Percentiles rank a stretch among this genome's conserved stretches.
Evolutionary conservation across 2,113 vertebrate species (phyloP).

Genomic region (Piaya cayana): DNA sequence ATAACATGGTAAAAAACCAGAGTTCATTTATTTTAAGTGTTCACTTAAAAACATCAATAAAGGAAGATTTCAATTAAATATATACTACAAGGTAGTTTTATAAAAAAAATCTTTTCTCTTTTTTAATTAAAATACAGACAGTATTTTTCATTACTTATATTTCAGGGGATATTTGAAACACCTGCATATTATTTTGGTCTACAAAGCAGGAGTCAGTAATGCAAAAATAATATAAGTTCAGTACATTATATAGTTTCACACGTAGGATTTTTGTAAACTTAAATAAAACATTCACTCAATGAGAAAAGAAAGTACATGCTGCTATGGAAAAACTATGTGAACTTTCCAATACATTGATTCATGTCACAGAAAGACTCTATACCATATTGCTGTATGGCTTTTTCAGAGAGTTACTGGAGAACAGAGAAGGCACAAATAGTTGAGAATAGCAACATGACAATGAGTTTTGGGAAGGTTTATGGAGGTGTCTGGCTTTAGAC

Average conservation of each 20-base stretch:
- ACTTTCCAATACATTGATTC: background rate
- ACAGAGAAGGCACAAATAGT: background rate
- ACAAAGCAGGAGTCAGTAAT: background rate
- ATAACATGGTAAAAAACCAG: background rate
- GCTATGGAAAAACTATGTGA: background rate
- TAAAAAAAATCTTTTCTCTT: background rate
- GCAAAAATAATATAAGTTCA: background rate
- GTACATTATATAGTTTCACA: background rate
- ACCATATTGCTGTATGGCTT: background rate
- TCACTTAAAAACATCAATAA: background rate
- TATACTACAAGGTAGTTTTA: background rate
- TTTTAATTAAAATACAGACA: background rate
- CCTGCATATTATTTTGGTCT: background rate
- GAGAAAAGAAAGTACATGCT: background rate
- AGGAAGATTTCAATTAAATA: background rate
- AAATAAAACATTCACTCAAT: background rate
- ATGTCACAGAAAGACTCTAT: background rate
- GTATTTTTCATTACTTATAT: background rate
- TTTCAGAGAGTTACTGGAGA: background rate
- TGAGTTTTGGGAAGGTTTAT: background rate
- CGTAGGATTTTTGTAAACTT: background rate
- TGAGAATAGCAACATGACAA: background rate
- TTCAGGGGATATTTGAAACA: background rate
- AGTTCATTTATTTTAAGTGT: background rate
- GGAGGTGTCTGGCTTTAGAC: background rate